Conservation (phyloP, 64 coral and sea anemone genomes). For the Astreopora myriophthalma region DNA sequence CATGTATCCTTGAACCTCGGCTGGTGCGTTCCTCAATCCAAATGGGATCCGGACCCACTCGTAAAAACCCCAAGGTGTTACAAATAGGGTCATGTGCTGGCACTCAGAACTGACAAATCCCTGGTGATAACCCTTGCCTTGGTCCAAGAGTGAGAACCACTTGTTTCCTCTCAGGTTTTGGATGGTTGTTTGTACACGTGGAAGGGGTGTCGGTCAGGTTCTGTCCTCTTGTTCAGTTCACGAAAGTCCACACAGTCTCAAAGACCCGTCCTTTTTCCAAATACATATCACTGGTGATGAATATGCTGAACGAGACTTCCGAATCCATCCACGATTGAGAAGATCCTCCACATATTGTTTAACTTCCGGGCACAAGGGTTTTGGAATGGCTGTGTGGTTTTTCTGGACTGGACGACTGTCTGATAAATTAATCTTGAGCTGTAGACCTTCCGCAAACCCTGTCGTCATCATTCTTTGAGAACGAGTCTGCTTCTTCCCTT, state of each 20-base stretch:
- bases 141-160: conserved; percentile 39
- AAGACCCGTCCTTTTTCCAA: conserved; percentile 14
- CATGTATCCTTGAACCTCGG: conserved; percentile 34
- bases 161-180: conserved; percentile 37
- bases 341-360: conserved; percentile 56
- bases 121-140: conserved; percentile 52
- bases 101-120: conserved; percentile 23
- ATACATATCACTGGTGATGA: conserved; percentile 58
- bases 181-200: conserved; percentile 3
- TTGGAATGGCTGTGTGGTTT: conserved; percentile 25
- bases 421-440: conserved; percentile 19
- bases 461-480: conserved; percentile 29
- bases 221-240: conserved; percentile 40
- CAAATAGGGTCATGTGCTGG: conserved; percentile 18
- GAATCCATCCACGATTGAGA: conserved; percentile 38
- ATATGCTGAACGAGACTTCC: conserved; percentile 36
- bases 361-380: conserved; percentile 37
- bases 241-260: conserved; percentile 47
- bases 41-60: conserved; percentile 34
- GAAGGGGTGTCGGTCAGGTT: conserved; percentile 30
- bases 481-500: conserved; percentile 23
- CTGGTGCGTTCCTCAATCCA: conserved; percentile 1
- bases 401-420: conserved; percentile 29
- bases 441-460: conserved; percentile 18
- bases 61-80: conserved; percentile 25